Percentiles rank a stretch among this genome's conserved stretches.
These are phyloP conservation scores for Galbula dea DNA, from an alignment of 2,113 vertebrate genomes.

Conservation along the genomic window DNA sequence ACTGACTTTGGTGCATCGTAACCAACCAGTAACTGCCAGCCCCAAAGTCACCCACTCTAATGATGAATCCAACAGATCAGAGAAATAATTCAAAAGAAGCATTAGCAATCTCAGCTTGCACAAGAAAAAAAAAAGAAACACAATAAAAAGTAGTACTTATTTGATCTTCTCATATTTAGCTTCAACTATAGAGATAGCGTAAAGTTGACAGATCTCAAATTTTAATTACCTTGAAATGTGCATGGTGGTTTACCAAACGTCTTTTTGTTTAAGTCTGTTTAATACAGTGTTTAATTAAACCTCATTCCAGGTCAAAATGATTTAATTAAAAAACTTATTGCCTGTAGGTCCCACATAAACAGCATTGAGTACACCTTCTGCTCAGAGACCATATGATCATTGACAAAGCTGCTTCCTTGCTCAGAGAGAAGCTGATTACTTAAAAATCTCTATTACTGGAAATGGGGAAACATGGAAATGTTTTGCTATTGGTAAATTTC, in stretches of 20 bases:
- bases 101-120: slow-evolving; percentile 17
- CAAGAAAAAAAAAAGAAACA: not conserved
- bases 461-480: not conserved
- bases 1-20: slow-evolving; percentile 4
- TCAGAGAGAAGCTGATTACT: not conserved
- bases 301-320: slow-evolving; percentile 29
- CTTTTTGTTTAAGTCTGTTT: slow-evolving; percentile 49
- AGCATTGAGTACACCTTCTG: not conserved
- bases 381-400: not conserved
- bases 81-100: slow-evolving; percentile 47
- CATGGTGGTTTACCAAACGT: slow-evolving; percentile 52
- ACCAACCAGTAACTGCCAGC: not conserved
- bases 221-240: slow-evolving; percentile 66
- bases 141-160: slow-evolving; percentile 32
- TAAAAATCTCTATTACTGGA: not conserved
- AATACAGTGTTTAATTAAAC: slow-evolving; percentile 49
- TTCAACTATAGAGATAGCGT: slow-evolving; percentile 38
- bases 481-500: not conserved
- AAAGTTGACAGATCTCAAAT: slow-evolving; percentile 25
- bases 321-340: slow-evolving; percentile 26
- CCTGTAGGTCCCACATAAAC: slow-evolving; percentile 6
- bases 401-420: not conserved
- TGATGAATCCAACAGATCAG: slow-evolving; percentile 13
- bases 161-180: slow-evolving; percentile 59
- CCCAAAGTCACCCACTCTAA: slow-evolving; percentile 11